Conservation (phyloP, 2,797 vertebrate genomes). For the Platyrinchus mystaceus region DNA sequence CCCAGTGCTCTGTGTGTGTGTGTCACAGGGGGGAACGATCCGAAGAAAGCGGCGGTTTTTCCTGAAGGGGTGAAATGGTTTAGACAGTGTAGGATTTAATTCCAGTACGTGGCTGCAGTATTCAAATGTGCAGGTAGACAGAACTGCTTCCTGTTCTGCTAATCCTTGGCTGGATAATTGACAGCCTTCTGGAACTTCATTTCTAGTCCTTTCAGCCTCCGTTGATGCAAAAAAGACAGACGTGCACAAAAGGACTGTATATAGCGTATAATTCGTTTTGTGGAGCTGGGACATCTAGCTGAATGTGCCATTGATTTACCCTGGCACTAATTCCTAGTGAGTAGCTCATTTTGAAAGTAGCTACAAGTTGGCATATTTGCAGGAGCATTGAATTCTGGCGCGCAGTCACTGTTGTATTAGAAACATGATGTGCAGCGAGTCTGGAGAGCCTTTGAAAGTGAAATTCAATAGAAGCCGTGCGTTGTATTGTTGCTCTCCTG, state of each 20-base stretch:
- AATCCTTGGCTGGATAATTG: constrained; percentile 34
- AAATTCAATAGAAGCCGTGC: constrained; percentile 30
- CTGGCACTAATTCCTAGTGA: constrained; percentile 63
- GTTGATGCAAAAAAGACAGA: constrained; percentile 42
- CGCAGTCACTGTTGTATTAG: constrained; percentile 38
- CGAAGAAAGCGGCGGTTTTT: neutral
- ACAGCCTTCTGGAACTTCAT: constrained; percentile 43
- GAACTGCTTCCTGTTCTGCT: constrained; percentile 10
- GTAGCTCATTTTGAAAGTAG: constrained; percentile 57
- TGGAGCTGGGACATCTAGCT: constrained; percentile 49
- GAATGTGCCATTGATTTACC: constrained; percentile 68
- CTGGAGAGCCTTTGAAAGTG: constrained; percentile 49
- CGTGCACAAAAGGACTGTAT: constrained; percentile 47
- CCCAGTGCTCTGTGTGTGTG: neutral
- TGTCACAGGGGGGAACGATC: neutral
- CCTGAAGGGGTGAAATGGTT: neutral
- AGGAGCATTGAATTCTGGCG: constrained; percentile 56
- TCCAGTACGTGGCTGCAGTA: neutral
- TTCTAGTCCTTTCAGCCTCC: constrained; percentile 33
- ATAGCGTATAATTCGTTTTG: constrained; percentile 51
- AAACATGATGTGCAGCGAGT: constrained; percentile 34
- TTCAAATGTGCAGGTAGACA: constrained; percentile 8
- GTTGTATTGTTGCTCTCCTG: constrained; percentile 40
- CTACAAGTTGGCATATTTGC: constrained; percentile 62
- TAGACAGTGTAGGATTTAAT: neutral